phyloP scores from a whole-genome alignment of 1,140 invertebrate species.

The Camponotus floridanus region DNA sequence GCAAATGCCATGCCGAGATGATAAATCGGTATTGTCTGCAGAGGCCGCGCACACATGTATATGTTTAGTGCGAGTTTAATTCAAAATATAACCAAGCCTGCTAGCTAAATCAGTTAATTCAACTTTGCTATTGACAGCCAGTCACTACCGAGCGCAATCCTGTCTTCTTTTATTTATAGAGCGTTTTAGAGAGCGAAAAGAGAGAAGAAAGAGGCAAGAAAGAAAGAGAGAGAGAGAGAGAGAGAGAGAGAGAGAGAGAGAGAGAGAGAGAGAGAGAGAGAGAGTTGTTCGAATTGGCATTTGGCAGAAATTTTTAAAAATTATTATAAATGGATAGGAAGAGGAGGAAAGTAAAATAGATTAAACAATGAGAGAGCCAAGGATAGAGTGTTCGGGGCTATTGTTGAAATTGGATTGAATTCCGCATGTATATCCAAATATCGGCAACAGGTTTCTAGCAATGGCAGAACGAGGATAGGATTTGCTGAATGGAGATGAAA shows the following conservation, averaged over 20 bases:
- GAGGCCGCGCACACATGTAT: background rate
- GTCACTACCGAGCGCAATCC: background rate
- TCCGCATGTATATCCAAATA: constrained; percentile 25
- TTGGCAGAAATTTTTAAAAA: constrained; percentile 20
- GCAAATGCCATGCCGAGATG: constrained; percentile 40
- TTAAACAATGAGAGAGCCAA: constrained; percentile 11
- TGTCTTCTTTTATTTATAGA: constrained; percentile 41
- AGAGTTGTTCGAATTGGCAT: background rate
- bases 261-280: background rate
- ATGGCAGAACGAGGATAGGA: background rate
- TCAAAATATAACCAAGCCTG: constrained; percentile 43
- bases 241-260: constrained; percentile 1
- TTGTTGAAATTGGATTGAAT: constrained; percentile 52
- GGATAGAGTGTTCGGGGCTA: background rate
- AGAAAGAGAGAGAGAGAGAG: background rate
- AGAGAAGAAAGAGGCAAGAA: background rate
- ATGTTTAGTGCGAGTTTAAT: constrained; percentile 17
- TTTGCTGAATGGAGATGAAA: constrained; percentile 31
- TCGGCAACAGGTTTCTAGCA: constrained; percentile 41
- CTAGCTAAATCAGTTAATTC: constrained; percentile 45
- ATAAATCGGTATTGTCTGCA: constrained; percentile 59
- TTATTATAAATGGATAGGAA: constrained; percentile 22
- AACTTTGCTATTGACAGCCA: constrained; percentile 39
- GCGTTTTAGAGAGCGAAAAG: no score
- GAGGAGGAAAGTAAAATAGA: background rate